Base-by-base conservation (phyloP, 2,113 vertebrate species). In the Sinocyclocheilus anophthalmus region DNA sequence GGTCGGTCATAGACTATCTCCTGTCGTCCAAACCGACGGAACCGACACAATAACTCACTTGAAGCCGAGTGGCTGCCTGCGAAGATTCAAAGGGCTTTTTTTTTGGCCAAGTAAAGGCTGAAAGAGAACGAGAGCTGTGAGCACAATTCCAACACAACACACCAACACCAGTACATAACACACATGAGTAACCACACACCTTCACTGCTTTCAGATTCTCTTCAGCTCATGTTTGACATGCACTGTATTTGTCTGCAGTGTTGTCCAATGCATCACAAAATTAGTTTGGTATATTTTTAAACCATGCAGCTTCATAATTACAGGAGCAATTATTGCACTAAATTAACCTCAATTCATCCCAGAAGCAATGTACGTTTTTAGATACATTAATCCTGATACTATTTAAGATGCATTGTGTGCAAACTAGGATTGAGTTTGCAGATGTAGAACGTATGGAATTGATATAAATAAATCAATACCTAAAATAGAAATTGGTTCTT, bases 31-130 rank as follows among this genome's bases (percentile, higher is more conserved):
- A 39, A 22, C 67, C 33, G 16, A 39, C 67, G 12, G 37, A 72
- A 39, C 30, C 18, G 5, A 22, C 69, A 72, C 69, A n/a, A 72
- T 72, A 42, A 22, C 69, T 72, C 69, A 12, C 69, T 22, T 39
- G 3, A 70, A 70, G 69, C 69, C 18, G 18, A 39, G 67, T 8
- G 33, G 67, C 67, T 70, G 67, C 30, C 30, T 20, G 67, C 67
- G 0, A 37, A 70, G 33, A 70, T 20, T 39, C 16, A 37, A 37
- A 72, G 33, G 69, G 37, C 8, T 42, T 72, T 42, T 69, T 70
- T 72, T 72, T n/a, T n/a, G 69, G 69, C 42, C 10, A 18, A 42
- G 69, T 72, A 72, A 72, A 72, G 37, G 69, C 69, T 72, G 69
- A 42, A 72, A 72, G 69, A 1, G 30, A 4, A 1, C 0, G 10